phyloP scores from a whole-genome alignment of 2,888 invertebrate genomes.

The Apoda limacodes region DNA sequence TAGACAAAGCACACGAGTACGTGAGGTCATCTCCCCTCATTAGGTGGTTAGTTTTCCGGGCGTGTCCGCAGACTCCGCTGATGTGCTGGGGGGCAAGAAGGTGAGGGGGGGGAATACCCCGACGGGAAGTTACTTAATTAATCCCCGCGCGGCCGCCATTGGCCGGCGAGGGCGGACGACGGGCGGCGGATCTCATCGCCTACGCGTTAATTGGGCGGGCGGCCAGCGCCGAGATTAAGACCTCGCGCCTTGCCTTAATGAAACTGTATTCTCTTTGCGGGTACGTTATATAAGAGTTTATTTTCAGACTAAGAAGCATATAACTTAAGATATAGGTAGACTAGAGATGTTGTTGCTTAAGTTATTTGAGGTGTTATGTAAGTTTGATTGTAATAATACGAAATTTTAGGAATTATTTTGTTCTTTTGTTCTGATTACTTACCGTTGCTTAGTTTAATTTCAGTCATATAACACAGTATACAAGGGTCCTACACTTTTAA shows the following conservation, averaged over 20 bases:
- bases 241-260: conserved; percentile 48
- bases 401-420: too few species aligned
- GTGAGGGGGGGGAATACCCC: conserved; percentile 30
- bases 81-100: conserved; percentile 31
- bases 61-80: conserved; percentile 66
- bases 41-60: conserved; percentile 71
- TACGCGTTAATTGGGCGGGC: conserved; percentile 68
- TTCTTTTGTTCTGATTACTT: too few species aligned
- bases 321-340: too few species aligned
- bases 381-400: too few species aligned
- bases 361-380: too few species aligned
- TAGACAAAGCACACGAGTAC: conserved; percentile 51
- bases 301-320: too few species aligned
- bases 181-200: conserved; percentile 58
- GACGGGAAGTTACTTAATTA: conserved; percentile 68
- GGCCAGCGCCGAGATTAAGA: conserved; percentile 45
- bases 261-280: conserved; percentile 35
- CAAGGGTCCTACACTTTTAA: too few species aligned
- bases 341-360: too few species aligned
- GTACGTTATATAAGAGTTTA: too few species aligned
- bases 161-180: conserved; percentile 48
- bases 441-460: too few species aligned
- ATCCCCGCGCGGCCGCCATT: conserved; percentile 66
- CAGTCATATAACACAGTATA: too few species aligned
- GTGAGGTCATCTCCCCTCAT: conserved; percentile 70